Base-by-base conservation (phyloP, 2,888 invertebrate species). In the Microchrysa polita region DNA sequence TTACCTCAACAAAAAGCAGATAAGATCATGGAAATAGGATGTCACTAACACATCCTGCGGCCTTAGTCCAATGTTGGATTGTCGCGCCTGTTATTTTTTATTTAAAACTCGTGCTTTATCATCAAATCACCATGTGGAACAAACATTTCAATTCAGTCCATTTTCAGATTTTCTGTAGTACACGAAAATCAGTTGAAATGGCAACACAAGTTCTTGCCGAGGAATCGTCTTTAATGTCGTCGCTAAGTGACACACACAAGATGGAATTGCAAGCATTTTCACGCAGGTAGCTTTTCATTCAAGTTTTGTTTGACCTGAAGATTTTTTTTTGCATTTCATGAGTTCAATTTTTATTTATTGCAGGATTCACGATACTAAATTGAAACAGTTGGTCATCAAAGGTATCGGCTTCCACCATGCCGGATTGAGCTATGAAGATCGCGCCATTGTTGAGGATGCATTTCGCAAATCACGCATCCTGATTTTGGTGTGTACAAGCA, bases 361-460 rank as follows among this genome's bases (percentile, higher is more conserved):
- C 12, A 78, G 78, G 1, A 55, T 86, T 9, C 73, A 77, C 5
- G 84, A 86, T 74, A 48, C 42, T 2, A 84, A 84, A 79, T 77
- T 86, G 1, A 80, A 81, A 84, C 86, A 87, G 7, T 81, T 88
- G 74, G 81, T 92, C 2, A 77, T 87, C 75, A 85, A 85, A 75
- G 94, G 94, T 0, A 88, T 94, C 14, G 93, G 91, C 0, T 91
- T 88, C 79, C 94, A 94, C 80, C 94, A 94, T 84, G 94, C 93
- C 10, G 94, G 94, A 0, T 83, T 94, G 81, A 84, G 89, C 23
- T 84, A 85, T 5, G 87, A 89, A 76, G 93, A 93, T 81, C 86
- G 93, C 73, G 85, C 86, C 40, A 82, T 84, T 27, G 87, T 94
- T 4, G 93, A 94, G 81, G 85, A 87, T 1, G 85, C 90, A 0